Evolutionary conservation across 2,888 invertebrate genomes (phyloP), one percentile per base, ranked within the genome.

Genomic region (Anticlea derivata): DNA sequence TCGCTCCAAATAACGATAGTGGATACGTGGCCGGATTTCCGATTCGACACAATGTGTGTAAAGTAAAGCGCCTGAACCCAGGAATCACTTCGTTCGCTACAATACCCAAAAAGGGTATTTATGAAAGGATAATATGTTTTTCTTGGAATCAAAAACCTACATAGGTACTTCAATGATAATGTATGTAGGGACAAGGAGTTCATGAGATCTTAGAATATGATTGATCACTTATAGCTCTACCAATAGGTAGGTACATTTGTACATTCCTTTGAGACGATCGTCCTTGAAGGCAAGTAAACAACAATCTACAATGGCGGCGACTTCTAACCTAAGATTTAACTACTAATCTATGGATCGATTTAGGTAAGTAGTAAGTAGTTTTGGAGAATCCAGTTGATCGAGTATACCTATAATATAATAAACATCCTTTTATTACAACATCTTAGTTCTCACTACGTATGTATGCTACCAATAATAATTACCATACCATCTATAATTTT

Each of bases 1-100:
- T 75, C 84, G 84, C 84, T 85, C 85, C 78, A 80, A 80, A 86
- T 84, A 79, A 75, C 72, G 72, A 78, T 70, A 17, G 17, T 17
- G n/a, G n/a, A n/a, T n/a, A 74, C 75, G 77, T 78, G 73, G 73
- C 86, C 86, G 87, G 87, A 88, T 86, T 78, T 86, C 86, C 87
- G 80, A 83, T 68, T 63, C 61, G 54, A 68, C 44, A 60, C 58
- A 58, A 58, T 58, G 34, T 31, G 40, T 24, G 33, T 38, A 49
- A 38, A n/a, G n/a, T 53, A 60, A 56, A 58, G 51, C 44, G 27
- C 45, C 39, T 12, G 43, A 46, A 41, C 61, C 41, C 50, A 30
- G 40, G 24, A 35, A 34, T 27, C 37, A 33, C 33, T 29, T 31
- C 13, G 13, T 26, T 29, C 10, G 17, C n/a, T 20, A 38, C 12